phyloP scores from a whole-genome alignment of 2,113 vertebrate genomes.

The Pachycephala philippinensis region DNA sequence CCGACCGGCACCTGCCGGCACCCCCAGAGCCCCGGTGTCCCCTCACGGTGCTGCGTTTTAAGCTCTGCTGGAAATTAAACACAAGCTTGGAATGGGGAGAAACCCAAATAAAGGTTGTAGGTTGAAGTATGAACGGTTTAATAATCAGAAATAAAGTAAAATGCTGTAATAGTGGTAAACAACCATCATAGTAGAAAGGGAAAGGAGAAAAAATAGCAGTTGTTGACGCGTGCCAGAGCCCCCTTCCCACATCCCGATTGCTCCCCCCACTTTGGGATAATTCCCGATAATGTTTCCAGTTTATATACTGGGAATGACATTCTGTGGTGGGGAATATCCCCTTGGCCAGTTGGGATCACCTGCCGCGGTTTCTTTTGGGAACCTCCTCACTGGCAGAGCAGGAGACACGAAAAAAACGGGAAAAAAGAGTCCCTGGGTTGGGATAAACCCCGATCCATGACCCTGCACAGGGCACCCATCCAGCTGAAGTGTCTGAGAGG shows the following conservation, averaged over 20 bases:
- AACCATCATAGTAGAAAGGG: accelerated
- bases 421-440: accelerated
- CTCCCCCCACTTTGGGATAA: neutral
- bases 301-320: accelerated
- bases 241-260: accelerated
- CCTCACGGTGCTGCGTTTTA: neutral
- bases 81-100: accelerated
- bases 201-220: accelerated
- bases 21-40: neutral
- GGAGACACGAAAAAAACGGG: accelerated
- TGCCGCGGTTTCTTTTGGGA: accelerated
- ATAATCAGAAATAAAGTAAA: too few species aligned
- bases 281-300: neutral
- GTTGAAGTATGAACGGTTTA: accelerated
- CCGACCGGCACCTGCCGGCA: neutral
- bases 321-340: accelerated
- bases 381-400: neutral
- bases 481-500: neutral
- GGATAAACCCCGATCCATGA: accelerated
- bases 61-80: accelerated
- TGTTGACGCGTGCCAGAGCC: accelerated
- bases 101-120: neutral
- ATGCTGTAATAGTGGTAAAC: accelerated
- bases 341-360: accelerated
- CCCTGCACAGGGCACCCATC: neutral